phyloP scores from a whole-genome alignment of 35 echinoderm and acorn worm genomes.

The Strongylocentrotus purpuratus region DNA sequence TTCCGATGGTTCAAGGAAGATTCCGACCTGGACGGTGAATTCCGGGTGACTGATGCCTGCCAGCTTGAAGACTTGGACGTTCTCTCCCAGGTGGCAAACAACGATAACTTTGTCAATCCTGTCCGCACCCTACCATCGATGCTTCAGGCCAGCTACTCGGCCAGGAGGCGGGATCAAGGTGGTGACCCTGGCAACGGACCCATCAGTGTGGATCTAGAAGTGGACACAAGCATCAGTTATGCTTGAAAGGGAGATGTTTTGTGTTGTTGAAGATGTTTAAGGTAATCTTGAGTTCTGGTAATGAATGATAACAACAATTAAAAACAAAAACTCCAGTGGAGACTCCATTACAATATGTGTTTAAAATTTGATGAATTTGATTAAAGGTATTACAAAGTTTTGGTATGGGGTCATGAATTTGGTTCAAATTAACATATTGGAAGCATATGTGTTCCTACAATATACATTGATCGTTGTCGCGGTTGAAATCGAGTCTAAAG shows the following conservation, averaged over 20 bases:
- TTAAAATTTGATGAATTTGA: no score
- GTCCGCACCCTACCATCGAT: not conserved
- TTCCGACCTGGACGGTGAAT: constrained; percentile 28
- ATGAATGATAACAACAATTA: not conserved
- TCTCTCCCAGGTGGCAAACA: not conserved
- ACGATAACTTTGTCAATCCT: constrained; percentile 43
- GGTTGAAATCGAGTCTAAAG: no score
- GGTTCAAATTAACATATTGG: no score
- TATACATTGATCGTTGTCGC: no score
- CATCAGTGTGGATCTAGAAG: constrained; percentile 27
- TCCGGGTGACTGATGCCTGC: constrained; percentile 46
- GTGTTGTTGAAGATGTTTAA: not conserved
- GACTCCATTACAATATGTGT: no score
- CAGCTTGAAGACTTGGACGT: constrained; percentile 47
- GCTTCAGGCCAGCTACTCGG: not conserved
- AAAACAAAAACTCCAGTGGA: not conserved
- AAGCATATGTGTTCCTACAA: no score
- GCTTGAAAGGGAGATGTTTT: not conserved
- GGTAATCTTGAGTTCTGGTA: not conserved
- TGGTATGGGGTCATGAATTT: no score
- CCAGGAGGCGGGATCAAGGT: not conserved
- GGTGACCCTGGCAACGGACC: not conserved
- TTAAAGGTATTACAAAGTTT: no score
- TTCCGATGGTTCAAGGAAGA: not conserved
- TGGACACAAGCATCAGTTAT: not conserved